phyloP scores from a whole-genome alignment of 2,888 invertebrate genomes.

The Agonopterix arenella region DNA sequence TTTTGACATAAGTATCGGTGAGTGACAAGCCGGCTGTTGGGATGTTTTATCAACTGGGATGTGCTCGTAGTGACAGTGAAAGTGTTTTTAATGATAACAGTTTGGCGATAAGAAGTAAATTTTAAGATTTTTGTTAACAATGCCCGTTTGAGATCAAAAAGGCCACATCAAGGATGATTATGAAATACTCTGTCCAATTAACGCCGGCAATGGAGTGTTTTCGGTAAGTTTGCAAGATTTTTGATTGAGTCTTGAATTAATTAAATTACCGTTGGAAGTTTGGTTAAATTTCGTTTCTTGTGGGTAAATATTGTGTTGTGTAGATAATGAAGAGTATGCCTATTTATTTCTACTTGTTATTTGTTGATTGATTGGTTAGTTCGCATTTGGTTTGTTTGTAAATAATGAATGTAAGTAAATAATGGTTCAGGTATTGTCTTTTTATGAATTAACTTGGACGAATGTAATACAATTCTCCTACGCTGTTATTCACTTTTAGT shows the following conservation, averaged over 20 bases:
- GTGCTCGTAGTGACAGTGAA: constrained; percentile 32
- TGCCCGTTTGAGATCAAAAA: constrained; percentile 34
- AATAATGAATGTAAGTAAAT: too few relatives aligned
- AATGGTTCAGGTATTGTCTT: too few relatives aligned
- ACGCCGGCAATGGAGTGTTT: constrained; percentile 51
- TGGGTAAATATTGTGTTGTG: too few relatives aligned
- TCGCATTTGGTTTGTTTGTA: too few relatives aligned
- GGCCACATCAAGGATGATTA: constrained; percentile 33
- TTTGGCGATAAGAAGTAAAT: constrained; percentile 16
- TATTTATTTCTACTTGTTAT: too few relatives aligned
- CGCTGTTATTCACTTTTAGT: constrained; percentile 8
- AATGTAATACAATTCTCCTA: too few relatives aligned
- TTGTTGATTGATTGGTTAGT: too few relatives aligned
- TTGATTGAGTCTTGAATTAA: constrained; percentile 18
- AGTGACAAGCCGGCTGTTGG: constrained; percentile 36
- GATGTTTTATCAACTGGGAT: constrained; percentile 1
- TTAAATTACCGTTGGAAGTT: constrained; percentile 9
- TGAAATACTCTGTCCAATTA: constrained; percentile 35
- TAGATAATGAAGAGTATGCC: too few relatives aligned
- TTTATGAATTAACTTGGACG: too few relatives aligned
- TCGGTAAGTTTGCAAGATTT: constrained; percentile 53
- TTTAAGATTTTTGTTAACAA: constrained; percentile 28
- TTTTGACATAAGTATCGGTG: constrained; percentile 55
- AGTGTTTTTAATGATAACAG: constrained; percentile 44
- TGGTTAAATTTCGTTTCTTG: not conserved